Percentiles rank a stretch among this genome's conserved stretches.
Conservation (phyloP, 2,113 vertebrate genomes). For the Zingel zingel region DNA sequence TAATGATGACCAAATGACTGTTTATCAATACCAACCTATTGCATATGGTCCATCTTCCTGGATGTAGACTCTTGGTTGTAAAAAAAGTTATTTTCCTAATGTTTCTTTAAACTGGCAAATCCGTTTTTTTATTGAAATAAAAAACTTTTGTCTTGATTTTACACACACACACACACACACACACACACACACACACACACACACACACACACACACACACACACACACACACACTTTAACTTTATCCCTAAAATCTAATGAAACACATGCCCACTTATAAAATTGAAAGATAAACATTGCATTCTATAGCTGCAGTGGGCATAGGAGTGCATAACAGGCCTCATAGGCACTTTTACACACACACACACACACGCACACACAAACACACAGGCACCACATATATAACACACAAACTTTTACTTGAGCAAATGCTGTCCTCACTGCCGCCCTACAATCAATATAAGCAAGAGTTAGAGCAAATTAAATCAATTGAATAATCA, state of each 20-base stretch:
- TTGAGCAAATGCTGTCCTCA: constrained; percentile 12
- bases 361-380: neutral
- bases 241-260: neutral
- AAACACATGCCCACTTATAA: neutral
- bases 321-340: constrained; percentile 9
- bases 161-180: neutral
- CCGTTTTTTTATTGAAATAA: constrained; percentile 49
- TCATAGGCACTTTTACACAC: neutral
- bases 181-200: no score
- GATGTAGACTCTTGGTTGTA: constrained; percentile 22
- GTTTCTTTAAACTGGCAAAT: constrained; percentile 43
- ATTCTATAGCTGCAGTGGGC: neutral
- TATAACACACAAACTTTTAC: constrained; percentile 29
- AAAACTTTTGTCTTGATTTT: constrained; percentile 39
- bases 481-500: constrained; percentile 63
- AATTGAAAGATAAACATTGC: neutral
- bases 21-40: constrained; percentile 30
- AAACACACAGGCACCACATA: neutral
- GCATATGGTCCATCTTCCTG: constrained; percentile 10
- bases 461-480: constrained; percentile 58
- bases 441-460: constrained; percentile 51
- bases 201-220: no score
- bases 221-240: no score
- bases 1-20: constrained; percentile 16
- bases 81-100: constrained; percentile 57